Evolutionary conservation across 2,797 vertebrate genomes (phyloP), one percentile per base, ranked within the genome.

Genomic region (Pseudopleuronectes americanus): DNA sequence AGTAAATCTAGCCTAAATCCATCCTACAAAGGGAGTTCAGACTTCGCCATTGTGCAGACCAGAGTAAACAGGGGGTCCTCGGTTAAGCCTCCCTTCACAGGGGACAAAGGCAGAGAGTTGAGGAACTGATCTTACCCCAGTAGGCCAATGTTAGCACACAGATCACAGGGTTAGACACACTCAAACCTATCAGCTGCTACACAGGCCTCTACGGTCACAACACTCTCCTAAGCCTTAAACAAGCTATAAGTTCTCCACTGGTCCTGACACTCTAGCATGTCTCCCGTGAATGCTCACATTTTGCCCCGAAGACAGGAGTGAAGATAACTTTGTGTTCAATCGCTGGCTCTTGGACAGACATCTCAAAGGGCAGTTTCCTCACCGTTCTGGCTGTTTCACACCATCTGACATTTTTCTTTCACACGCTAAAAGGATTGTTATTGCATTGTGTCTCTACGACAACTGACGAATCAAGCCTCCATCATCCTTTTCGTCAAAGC

Each of bases 1-100:
- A 94, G 91, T 92, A 96, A 96, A 95, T 94, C 95, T 94, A 90
- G 85, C 87, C 93, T 94, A 94, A 96, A 96, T 95, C 95, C 93
- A 89, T 86, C 89, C 87, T 83, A 96, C 95, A 95, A 94, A 90
- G 92, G 89, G 93, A 96, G 92, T 93, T 93, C 91, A 93, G 93
- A 93, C 92, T 94, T 86, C 65, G 80, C 91, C 90, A 94, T 95
- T 94, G 94, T 95, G 87, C 74, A 84, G 92, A 85, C 90, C 92
- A 95, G 87, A 87, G 93, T 92, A 95, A 93, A 95, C 94, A 94
- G 93, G 92, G 94, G 92, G 90, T 95, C 88, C 87, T 85, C 84
- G 87, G 80, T 84, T 94, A 93, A 94, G 89, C 91, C 87, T 89
- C 81, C 84, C 91, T 84, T 93, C 88, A 83, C 79, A 85, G 72